Percentiles rank a stretch among this genome's conserved stretches.
phyloP scores from a whole-genome alignment of 2,888 invertebrate species.

The Cephus sareptanus region DNA sequence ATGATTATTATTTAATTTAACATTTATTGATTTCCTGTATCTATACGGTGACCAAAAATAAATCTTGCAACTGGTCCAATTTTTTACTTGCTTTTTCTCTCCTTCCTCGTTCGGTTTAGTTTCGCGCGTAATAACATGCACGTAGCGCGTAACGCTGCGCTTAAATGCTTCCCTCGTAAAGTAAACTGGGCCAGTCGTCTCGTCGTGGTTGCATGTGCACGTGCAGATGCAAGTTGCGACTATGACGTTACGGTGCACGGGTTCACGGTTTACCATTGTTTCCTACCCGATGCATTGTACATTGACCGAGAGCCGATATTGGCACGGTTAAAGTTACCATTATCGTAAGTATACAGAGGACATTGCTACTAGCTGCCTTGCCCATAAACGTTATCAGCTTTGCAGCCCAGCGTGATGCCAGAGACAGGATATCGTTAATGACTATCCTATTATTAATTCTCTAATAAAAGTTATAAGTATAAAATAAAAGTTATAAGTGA shows the following conservation, averaged over 20 bases:
- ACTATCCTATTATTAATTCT: not conserved
- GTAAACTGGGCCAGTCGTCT: conserved; percentile 29
- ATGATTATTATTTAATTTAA: not conserved
- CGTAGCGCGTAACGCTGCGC: conserved; percentile 21
- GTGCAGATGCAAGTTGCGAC: not conserved
- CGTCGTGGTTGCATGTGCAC: conserved; percentile 17
- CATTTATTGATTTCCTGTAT: not conserved
- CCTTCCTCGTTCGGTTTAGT: not conserved
- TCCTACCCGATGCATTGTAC: conserved; percentile 35
- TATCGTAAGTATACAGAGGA: not conserved
- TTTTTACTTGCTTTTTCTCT: not conserved
- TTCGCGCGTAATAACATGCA: conserved; percentile 14
- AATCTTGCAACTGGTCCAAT: not conserved
- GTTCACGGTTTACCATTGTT: conserved; percentile 29
- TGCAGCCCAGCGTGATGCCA: not conserved
- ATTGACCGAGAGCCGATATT: conserved; percentile 35
- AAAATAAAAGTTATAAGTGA: not conserved
- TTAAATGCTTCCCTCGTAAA: conserved; percentile 25
- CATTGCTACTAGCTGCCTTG: not conserved
- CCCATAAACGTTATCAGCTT: not conserved
- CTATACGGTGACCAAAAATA: not conserved
- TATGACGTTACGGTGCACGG: not conserved
- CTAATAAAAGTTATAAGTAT: no score
- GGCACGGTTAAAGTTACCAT: conserved; percentile 10
- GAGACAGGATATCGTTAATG: not conserved